phyloP scores from a whole-genome alignment of 2,113 vertebrate species.

The Smithornis capensis region DNA sequence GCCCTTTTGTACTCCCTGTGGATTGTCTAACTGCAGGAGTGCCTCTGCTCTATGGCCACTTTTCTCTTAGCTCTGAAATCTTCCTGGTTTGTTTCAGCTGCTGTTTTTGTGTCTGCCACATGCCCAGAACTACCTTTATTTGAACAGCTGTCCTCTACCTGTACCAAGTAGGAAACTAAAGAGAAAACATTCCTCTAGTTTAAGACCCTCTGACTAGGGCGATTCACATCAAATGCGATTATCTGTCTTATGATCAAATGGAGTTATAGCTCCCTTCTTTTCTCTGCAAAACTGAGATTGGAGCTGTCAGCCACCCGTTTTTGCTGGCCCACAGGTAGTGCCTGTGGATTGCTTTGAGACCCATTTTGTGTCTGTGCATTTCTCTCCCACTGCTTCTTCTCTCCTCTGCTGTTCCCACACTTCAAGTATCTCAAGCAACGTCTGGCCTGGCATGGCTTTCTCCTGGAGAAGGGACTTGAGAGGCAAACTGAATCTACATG shows the following conservation, averaged over 20 bases:
- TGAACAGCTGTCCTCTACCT: not conserved
- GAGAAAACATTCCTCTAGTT: not conserved
- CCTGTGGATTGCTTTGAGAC: not conserved
- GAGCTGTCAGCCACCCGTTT: not conserved
- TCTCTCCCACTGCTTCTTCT: not conserved
- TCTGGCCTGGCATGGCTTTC: not conserved
- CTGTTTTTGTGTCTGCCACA: not conserved
- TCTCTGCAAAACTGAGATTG: not conserved
- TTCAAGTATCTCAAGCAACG: fast-evolving
- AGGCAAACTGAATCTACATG: not conserved
- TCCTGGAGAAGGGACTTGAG: not conserved
- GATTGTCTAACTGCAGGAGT: not conserved
- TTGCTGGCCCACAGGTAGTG: not conserved
- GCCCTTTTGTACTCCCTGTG: not conserved
- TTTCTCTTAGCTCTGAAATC: not conserved
- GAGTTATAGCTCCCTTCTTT: not conserved
- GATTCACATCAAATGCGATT: not conserved
- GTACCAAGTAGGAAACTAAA: not conserved
- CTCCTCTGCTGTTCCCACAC: too few species aligned
- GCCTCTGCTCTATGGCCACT: not conserved
- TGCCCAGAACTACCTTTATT: not conserved
- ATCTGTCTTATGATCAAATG: not conserved
- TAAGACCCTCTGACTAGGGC: fast-evolving
- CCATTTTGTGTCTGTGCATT: not conserved
- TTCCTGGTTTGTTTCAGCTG: not conserved